phyloP scores from a whole-genome alignment of 2,888 invertebrate species.

The Cordylochernes scorpioides region DNA sequence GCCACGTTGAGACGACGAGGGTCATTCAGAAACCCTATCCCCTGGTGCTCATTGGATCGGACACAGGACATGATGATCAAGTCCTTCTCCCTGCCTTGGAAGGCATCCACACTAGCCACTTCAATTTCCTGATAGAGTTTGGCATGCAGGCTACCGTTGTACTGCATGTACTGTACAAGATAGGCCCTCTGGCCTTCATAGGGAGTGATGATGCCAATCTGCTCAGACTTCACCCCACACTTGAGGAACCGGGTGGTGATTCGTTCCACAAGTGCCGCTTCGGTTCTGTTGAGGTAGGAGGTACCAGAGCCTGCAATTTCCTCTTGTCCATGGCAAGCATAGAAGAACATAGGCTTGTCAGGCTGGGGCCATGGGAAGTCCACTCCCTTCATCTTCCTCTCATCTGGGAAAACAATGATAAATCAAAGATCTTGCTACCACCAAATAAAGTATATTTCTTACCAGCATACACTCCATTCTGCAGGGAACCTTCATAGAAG shows the following conservation, averaged over 20 bases:
- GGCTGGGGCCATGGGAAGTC: conserved; percentile 94
- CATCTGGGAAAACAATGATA: conserved; percentile 41
- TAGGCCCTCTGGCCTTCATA: conserved; percentile 96
- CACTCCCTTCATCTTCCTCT: conserved; percentile 56
- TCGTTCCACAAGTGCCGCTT: conserved; percentile 94
- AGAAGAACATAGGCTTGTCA: conserved; percentile 95
- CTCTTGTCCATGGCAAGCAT: conserved; percentile 90
- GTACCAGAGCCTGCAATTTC: conserved; percentile 97
- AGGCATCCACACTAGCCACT: conserved; percentile 97
- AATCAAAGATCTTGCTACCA: too few species aligned
- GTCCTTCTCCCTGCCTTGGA: conserved; percentile 95
- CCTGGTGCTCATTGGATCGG: conserved; percentile 89
- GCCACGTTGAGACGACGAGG: conserved; percentile 93
- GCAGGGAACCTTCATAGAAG: conserved; percentile 93
- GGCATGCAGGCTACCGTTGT: conserved; percentile 82
- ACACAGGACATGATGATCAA: conserved; percentile 98
- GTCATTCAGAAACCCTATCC: conserved; percentile 93
- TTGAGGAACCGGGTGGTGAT: conserved; percentile 79
- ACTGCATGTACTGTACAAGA: conserved; percentile 90
- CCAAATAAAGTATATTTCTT: too few species aligned
- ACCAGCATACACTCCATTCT: conserved; percentile 86
- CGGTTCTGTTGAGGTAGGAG: conserved; percentile 88
- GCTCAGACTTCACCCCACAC: conserved; percentile 82
- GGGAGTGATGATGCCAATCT: conserved; percentile 94
- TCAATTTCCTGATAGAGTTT: conserved; percentile 88